A percentile compares a stretch with the other conserved stretches of the same genome.
These are phyloP conservation scores for Axinella damicornis DNA, from an alignment of 37 sponge, comb jelly and placozoan species.

Conservation along the genomic window DNA sequence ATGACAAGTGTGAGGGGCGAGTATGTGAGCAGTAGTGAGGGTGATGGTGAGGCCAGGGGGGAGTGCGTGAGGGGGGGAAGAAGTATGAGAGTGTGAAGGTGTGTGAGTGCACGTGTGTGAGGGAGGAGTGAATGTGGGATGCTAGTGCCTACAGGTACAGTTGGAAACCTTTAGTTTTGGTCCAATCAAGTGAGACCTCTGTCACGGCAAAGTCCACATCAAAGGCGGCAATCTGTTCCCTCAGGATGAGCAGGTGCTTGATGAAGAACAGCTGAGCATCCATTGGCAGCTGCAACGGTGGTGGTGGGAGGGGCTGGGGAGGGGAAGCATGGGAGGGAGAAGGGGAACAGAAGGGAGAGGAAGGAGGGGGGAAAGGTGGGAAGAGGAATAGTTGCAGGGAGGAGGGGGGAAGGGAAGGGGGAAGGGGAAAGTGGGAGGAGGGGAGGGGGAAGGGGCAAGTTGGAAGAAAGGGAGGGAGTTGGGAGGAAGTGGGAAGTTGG, in stretches of 20 bases:
- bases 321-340: neutral
- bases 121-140: too few species aligned
- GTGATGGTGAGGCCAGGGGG: too few species aligned
- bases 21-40: too few species aligned
- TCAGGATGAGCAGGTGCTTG: conserved; percentile 96
- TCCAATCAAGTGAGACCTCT: conserved; percentile 93
- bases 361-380: neutral
- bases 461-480: too few species aligned
- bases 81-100: too few species aligned
- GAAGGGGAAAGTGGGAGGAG: neutral
- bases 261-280: conserved; percentile 95
- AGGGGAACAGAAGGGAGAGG: too few species aligned
- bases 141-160: too few species aligned
- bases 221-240: conserved; percentile 98
- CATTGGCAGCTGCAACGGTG: conserved; percentile 34
- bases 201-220: conserved; percentile 93
- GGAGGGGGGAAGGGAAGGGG: neutral
- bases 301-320: neutral
- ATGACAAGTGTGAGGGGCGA: too few species aligned
- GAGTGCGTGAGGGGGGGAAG: too few species aligned
- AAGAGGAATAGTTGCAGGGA: neutral
- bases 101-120: too few species aligned
- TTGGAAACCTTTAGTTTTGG: conserved; percentile 78
- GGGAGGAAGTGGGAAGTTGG: neutral
- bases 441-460: neutral